Percentiles rank a stretch among this genome's conserved stretches.
These are phyloP conservation scores for Champsocephalus gunnari DNA, from an alignment of 2,797 vertebrate genomes.

Conservation along the genomic window DNA sequence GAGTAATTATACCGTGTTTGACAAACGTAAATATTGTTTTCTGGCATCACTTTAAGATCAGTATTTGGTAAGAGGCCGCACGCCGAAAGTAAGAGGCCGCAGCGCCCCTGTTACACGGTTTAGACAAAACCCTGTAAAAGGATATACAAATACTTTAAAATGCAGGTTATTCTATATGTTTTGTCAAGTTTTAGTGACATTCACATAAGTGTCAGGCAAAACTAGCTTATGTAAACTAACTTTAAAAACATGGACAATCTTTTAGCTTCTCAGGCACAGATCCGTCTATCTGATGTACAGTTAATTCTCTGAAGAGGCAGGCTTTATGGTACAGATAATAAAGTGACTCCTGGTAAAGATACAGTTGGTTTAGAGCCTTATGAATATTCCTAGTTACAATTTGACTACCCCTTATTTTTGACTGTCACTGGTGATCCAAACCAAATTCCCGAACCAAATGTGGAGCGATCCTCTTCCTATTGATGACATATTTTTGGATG, in stretches of 20 bases:
- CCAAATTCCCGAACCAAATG: neutral
- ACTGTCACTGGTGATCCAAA: neutral
- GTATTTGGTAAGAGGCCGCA: too few relatives aligned
- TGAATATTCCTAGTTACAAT: neutral
- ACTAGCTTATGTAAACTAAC: too few relatives aligned
- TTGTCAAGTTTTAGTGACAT: too few relatives aligned
- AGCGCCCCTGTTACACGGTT: too few relatives aligned
- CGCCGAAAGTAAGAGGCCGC: too few relatives aligned
- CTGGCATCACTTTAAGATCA: too few relatives aligned
- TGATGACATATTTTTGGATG: constrained; percentile 10
- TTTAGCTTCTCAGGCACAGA: neutral
- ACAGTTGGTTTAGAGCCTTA: neutral
- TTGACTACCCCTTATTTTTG: neutral
- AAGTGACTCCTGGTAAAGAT: neutral
- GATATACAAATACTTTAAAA: too few relatives aligned
- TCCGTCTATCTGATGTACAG: neutral
- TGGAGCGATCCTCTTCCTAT: neutral
- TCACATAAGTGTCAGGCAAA: too few relatives aligned
- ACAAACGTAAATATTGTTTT: too few relatives aligned
- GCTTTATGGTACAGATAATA: neutral
- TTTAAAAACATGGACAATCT: neutral
- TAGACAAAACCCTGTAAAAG: too few relatives aligned
- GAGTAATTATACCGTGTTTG: too few relatives aligned
- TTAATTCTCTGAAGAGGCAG: neutral
- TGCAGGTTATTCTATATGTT: too few relatives aligned